Conservation (phyloP, 2,113 vertebrate genomes). For the Erythrocebus patas region DNA sequence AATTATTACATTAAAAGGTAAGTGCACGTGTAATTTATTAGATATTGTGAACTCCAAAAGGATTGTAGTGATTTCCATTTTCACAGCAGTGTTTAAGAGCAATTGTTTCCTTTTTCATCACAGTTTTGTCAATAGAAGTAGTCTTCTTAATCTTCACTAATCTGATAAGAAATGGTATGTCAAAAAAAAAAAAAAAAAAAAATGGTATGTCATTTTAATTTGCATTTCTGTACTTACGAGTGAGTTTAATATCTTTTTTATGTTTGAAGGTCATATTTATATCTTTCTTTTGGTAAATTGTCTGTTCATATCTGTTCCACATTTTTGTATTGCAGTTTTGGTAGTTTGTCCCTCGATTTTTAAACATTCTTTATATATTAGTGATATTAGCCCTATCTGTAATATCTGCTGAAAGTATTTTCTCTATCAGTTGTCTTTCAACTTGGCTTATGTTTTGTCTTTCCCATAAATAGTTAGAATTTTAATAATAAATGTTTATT, state of each 20-base stretch:
- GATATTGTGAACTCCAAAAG: neutral
- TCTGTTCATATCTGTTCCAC: neutral
- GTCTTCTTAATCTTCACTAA: neutral
- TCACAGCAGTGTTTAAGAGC: neutral
- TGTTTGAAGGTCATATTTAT: neutral
- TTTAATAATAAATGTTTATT: neutral
- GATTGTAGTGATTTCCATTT: neutral
- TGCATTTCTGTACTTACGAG: neutral
- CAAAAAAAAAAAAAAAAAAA: no score
- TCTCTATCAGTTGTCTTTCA: neutral
- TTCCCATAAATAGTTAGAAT: neutral
- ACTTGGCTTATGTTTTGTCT: neutral
- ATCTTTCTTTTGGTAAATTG: neutral
- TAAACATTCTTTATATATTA: neutral
- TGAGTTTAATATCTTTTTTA: neutral
- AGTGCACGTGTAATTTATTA: neutral
- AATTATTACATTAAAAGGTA: neutral
- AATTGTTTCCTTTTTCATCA: neutral
- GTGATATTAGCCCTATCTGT: neutral
- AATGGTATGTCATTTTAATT: neutral
- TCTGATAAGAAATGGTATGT: neutral
- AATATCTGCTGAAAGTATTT: neutral
- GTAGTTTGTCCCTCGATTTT: neutral
- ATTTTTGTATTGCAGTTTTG: neutral
- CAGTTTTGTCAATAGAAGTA: neutral